Base-by-base conservation (phyloP, 53 echinoderm and acorn worm genomes). In the Apostichopus leukothele region DNA sequence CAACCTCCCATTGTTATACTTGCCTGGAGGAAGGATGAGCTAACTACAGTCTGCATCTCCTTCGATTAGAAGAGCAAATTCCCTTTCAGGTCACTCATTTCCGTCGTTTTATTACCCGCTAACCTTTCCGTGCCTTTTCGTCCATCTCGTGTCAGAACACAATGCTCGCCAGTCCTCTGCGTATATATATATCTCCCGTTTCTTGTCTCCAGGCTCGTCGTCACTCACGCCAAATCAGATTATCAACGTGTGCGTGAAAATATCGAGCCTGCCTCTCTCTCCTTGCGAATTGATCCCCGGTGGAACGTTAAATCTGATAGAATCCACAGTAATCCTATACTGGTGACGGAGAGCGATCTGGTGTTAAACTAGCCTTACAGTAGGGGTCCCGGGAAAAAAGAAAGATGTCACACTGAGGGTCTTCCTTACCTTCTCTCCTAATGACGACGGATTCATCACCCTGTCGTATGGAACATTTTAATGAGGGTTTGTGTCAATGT, bases 201-300 rank as follows among this genome's bases (percentile, higher is more conserved):
- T 39, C 27, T 39, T 39, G 39, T 39, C 39, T 39, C 39, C 39
- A 39, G 39, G 8, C 63, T 13, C 63, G 11, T 7, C 7, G 12
- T 63, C 63, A 16, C 63, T 13, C 16, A 63, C 16, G 63, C 16
- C 63, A 39, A 51, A 79, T 79, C 51, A 51, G 53, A 79, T 79
- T 79, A 79, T 53, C 20, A 7, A 53, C 53, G n/a, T 51, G 79
- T 19, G 79, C 51, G 79, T 79, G 79, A 79, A 79, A 39, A 79
- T 79, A 19, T 79, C 19, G 79, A 79, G 79, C 51, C 79, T 53
- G 9, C 63, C 11, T 11, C 16, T 52, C 51, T 51, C 51, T 79
- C 79, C 53, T 53, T 19, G 53, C n/a, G 7, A 13, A 79, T 50
- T 7, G 79, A 79, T 79, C 79, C 79, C 79, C 53, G 6, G 79